Evolutionary conservation across 1,140 invertebrate species (phyloP), one percentile per base, ranked within the genome.

Genomic region (Heliconius nattereri): DNA sequence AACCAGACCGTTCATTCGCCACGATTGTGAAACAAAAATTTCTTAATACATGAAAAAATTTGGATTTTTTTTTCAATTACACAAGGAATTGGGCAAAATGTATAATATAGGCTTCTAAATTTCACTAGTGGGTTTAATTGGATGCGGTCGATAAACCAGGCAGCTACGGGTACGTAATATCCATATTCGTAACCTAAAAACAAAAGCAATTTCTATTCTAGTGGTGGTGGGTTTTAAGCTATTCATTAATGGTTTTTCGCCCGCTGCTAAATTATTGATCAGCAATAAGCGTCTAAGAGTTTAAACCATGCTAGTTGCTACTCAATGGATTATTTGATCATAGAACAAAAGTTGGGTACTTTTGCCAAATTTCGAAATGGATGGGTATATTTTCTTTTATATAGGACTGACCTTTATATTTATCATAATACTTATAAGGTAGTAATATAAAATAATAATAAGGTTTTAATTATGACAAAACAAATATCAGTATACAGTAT

Each of bases 1-100:
- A 89, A 92, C 79, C 86, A 90, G 89, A 89, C 87, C 90, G 88
- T 78, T 86, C 87, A 89, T 89, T 90, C 60, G 26, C 85, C 85
- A 86, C 81, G 73, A 76, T 81, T 78, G 78, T 80, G 76, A 74
- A 71, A 71, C 52, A 81, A 71, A 83, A 79, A 81, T 85, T 89
- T 82, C 83, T 83, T 74, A 81, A 83, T 83, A 82, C 78, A 71
- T 66, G 76, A 45, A 83, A 81, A 35, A 84, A 82, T 78, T 81
- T 75, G 71, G 76, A 74, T 71, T 73, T 80, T 74, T 73, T 80
- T 74, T 77, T 32, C n/a, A 35, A 52, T 76, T 83, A 71, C 72
- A 57, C 72, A 81, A 74, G n/a, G 45, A 49, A 40, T 76, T 75
- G 75, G 72, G 73, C 70, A 80, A 83, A 78, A 78, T 73, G 70